These are phyloP conservation scores for Sympetrum striolatum DNA, from an alignment of 2,888 invertebrate species.

Conservation along the genomic window DNA sequence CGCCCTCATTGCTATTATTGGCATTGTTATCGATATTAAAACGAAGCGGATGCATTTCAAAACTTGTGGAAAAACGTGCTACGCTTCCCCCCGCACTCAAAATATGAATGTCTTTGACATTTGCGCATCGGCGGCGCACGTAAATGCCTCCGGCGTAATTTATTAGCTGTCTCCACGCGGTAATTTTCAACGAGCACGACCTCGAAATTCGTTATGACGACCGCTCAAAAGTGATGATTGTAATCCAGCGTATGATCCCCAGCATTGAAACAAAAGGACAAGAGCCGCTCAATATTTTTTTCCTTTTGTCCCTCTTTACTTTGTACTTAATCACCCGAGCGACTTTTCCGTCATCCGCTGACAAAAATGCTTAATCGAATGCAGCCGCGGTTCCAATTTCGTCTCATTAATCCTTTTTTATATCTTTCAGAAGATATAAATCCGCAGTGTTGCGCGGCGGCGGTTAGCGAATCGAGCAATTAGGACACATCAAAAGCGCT, in stretches of 20 bases:
- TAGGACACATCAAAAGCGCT: neutral
- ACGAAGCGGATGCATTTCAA: too few relatives aligned
- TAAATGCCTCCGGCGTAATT: neutral
- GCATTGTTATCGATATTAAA: neutral
- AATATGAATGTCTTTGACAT: neutral
- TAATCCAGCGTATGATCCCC: neutral
- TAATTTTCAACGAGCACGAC: neutral
- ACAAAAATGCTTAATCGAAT: neutral
- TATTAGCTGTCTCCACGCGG: neutral
- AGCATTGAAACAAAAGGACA: neutral
- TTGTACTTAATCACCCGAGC: neutral
- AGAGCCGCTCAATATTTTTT: neutral
- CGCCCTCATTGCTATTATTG: neutral
- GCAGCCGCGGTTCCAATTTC: neutral
- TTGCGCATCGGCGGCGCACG: neutral
- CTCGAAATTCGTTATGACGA: neutral
- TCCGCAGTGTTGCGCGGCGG: neutral
- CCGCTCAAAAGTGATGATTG: neutral
- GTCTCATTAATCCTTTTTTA: neutral
- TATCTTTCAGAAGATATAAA: neutral
- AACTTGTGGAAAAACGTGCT: too few relatives aligned
- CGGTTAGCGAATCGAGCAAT: neutral
- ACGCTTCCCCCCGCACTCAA: neutral
- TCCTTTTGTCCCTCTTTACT: neutral
- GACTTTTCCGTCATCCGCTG: neutral